These are phyloP conservation scores for Silurus lanzhouensis DNA, from an alignment of 2,797 vertebrate species.

Conservation along the genomic window DNA sequence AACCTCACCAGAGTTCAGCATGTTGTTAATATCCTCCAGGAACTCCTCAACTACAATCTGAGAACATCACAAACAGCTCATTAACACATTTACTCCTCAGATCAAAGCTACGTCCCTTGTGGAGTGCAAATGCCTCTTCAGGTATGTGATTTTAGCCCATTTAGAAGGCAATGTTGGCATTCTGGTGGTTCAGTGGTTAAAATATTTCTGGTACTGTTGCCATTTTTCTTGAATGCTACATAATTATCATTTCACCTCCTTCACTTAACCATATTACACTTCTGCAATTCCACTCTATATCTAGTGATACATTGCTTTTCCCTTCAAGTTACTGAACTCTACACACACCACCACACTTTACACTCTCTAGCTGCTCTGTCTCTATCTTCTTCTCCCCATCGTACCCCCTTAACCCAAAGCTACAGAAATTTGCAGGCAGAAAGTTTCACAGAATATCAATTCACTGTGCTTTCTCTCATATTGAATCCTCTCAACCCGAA, in stretches of 20 bases:
- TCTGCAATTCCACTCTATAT: no score
- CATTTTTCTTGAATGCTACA: neutral
- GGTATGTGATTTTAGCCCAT: neutral
- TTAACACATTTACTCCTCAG: neutral
- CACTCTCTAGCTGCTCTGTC: neutral
- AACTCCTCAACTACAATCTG: conserved; percentile 83
- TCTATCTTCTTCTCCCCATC: neutral
- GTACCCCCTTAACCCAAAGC: neutral
- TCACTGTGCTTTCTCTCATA: neutral
- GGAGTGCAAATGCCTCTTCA: neutral
- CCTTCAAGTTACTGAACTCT: neutral
- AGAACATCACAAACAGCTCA: neutral
- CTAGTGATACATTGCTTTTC: neutral
- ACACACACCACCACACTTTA: no score
- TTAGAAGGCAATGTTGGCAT: neutral
- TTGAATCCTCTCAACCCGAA: neutral
- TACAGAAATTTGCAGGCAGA: neutral
- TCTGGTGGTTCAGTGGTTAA: neutral
- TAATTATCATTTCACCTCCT: neutral
- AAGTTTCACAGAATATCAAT: neutral
- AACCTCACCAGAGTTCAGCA: conserved; percentile 84
- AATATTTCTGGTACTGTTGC: neutral
- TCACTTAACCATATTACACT: neutral
- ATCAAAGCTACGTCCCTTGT: neutral
- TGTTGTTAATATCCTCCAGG: conserved; percentile 86